Conservation (phyloP, 1,140 invertebrate species). For the Trinorchestia longiramus region DNA sequence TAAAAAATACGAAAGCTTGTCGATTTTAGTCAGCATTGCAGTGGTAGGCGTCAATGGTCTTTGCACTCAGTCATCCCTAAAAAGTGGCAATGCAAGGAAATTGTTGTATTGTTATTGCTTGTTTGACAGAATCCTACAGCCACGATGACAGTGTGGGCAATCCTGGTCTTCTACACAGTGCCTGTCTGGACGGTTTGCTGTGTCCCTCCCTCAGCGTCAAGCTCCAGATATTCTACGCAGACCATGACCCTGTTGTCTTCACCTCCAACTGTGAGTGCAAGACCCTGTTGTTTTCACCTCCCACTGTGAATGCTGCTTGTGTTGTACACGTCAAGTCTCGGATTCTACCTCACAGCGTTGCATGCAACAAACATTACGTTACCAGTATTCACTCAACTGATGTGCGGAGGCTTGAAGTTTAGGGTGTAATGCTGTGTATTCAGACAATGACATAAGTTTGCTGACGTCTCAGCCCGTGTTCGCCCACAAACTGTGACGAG, state of each 20-base stretch:
- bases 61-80: not conserved
- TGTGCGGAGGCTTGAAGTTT: too few species aligned
- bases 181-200: slow-evolving; percentile 61
- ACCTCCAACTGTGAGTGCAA: slow-evolving; percentile 65
- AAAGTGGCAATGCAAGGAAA: not conserved
- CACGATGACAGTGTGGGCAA: slow-evolving; percentile 65
- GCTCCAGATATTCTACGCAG: slow-evolving; percentile 60
- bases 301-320: not conserved
- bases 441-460: too few species aligned
- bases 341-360: too few species aligned
- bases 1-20: too few species aligned
- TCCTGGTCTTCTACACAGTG: slow-evolving; percentile 66
- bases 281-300: not conserved
- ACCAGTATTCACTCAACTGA: too few species aligned
- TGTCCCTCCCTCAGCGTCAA: slow-evolving; percentile 63
- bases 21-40: not conserved
- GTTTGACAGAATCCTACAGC: slow-evolving; percentile 61
- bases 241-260: slow-evolving; percentile 61
- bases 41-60: not conserved
- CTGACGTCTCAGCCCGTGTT: too few species aligned
- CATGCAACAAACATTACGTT: too few species aligned
- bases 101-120: not conserved
- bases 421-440: too few species aligned
- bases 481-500: too few species aligned
- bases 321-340: not conserved